Evolutionary conservation across 1,140 invertebrate genomes (phyloP).

Genomic region (Neuroterus valhalla): DNA sequence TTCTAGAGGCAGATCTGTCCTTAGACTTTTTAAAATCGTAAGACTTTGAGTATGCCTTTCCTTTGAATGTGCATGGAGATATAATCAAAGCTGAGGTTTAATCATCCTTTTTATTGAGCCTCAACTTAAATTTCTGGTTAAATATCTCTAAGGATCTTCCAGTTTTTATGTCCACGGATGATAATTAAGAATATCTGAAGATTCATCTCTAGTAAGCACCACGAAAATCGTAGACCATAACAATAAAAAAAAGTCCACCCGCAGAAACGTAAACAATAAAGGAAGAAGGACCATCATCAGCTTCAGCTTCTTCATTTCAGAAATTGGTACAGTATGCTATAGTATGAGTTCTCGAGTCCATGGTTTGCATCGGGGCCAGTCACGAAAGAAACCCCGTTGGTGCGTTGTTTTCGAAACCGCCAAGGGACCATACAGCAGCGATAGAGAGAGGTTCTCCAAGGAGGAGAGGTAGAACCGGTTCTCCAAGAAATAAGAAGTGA

Average conservation of each 20-base stretch:
- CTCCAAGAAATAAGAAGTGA: conserved; percentile 49
- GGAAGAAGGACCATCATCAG: not conserved
- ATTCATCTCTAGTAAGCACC: too few relatives aligned
- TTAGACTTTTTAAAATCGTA: too few relatives aligned
- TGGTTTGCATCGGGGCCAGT: conserved; percentile 26
- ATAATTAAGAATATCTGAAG: too few relatives aligned
- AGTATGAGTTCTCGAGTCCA: not conserved
- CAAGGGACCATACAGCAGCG: conserved; percentile 47
- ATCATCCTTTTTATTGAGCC: too few relatives aligned
- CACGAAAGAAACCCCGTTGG: conserved; percentile 45
- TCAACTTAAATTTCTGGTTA: too few relatives aligned
- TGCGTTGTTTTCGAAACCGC: conserved; percentile 56
- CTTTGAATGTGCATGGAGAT: too few relatives aligned
- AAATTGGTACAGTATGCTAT: conserved; percentile 12
- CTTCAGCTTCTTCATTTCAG: conserved; percentile 20
- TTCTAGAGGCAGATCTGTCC: too few relatives aligned
- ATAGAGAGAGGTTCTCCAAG: conserved; percentile 27
- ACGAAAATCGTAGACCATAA: too few relatives aligned
- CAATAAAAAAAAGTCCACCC: not conserved
- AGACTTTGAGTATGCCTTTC: too few relatives aligned
- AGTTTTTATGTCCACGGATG: too few relatives aligned
- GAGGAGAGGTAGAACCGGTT: conserved; percentile 53
- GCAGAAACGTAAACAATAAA: not conserved
- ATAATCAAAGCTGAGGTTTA: too few relatives aligned
- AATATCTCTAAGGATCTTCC: too few relatives aligned